phyloP scores from a whole-genome alignment of 2,113 vertebrate genomes.

The Mellivora capensis region DNA sequence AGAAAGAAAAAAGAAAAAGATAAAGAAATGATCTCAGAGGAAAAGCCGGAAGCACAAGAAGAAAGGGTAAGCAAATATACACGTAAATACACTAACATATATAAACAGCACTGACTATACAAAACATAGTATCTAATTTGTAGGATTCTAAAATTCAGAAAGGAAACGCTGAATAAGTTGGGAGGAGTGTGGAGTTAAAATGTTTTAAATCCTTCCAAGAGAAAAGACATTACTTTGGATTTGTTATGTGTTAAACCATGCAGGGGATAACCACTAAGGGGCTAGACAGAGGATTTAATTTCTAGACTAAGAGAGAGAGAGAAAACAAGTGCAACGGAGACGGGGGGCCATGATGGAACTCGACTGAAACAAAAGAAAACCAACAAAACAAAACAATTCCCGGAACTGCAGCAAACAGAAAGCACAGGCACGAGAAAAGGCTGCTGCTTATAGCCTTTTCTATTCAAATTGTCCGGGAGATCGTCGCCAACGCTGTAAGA shows the following conservation, averaged over 20 bases:
- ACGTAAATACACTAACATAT: not conserved
- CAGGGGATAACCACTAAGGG: not conserved
- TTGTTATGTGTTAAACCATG: not conserved
- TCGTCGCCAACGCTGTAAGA: not conserved
- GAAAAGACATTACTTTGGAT: not conserved
- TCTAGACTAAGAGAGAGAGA: not conserved
- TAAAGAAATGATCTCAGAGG: not conserved
- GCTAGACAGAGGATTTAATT: not conserved
- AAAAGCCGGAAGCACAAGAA: not conserved
- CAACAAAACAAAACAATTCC: not conserved
- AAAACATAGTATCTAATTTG: not conserved
- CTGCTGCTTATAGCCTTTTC: not conserved
- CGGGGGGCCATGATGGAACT: not conserved
- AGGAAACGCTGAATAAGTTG: not conserved
- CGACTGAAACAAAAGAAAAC: not conserved
- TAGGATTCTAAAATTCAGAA: not conserved
- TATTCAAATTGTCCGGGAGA: not conserved
- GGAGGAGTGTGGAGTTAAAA: not conserved
- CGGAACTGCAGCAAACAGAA: not conserved
- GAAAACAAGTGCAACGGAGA: not conserved
- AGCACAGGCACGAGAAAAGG: not conserved
- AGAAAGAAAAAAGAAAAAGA: too few relatives aligned
- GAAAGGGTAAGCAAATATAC: not conserved
- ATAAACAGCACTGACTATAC: not conserved
- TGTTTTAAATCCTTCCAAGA: not conserved